These are phyloP conservation scores for Poecilia picta DNA, from an alignment of 2,797 vertebrate species.

Conservation along the genomic window DNA sequence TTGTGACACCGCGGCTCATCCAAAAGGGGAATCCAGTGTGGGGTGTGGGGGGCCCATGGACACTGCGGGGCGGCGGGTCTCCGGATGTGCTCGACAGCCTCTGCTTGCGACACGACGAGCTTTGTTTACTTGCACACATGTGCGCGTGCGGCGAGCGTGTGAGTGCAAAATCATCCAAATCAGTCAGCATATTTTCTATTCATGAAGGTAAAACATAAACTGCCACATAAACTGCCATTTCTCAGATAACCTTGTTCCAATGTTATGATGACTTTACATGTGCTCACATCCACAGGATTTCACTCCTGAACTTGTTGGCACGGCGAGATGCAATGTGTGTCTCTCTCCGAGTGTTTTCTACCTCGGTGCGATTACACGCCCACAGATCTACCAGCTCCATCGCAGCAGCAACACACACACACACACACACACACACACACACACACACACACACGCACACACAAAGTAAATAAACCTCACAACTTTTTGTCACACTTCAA, in stretches of 20 bases:
- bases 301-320: constrained; percentile 80
- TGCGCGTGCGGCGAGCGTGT: constrained; percentile 15
- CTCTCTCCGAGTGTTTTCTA: constrained; percentile 71
- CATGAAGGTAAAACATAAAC: constrained; percentile 78
- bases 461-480: constrained; percentile 73
- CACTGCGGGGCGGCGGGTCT: constrained; percentile 1
- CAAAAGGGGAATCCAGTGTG: neutral
- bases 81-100: constrained; percentile 5
- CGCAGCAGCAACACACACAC: constrained; percentile 70
- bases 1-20: constrained; percentile 17
- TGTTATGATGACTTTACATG: constrained; percentile 81
- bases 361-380: constrained; percentile 78
- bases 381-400: constrained; percentile 74
- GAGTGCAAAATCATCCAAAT: constrained; percentile 43
- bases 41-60: neutral
- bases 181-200: constrained; percentile 76
- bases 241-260: constrained; percentile 80
- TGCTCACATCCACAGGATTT: constrained; percentile 77
- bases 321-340: constrained; percentile 70
- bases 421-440: constrained; percentile 24
- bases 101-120: neutral
- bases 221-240: constrained; percentile 78
- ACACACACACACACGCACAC: no score
- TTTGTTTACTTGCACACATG: constrained; percentile 9
- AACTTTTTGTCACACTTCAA: constrained; percentile 82